Conservation (phyloP, 2,888 invertebrate species). For the Heliconius aoede region DNA sequence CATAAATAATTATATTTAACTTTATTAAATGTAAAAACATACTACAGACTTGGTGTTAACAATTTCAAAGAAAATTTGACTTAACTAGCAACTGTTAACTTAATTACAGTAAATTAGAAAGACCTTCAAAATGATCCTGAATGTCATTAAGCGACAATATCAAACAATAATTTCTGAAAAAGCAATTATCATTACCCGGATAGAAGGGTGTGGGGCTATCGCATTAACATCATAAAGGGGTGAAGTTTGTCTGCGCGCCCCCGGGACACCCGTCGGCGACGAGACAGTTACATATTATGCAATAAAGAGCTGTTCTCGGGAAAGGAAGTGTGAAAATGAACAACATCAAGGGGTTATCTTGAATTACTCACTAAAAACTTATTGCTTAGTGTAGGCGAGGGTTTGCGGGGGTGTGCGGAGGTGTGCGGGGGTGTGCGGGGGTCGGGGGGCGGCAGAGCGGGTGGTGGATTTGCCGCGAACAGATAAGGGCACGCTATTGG, state of each 20-base stretch:
- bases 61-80: background rate
- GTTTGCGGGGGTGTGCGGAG: conserved; percentile 51
- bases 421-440: conserved; percentile 54
- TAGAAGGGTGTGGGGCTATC: conserved; percentile 80
- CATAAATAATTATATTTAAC: background rate
- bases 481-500: conserved; percentile 84
- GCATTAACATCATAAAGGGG: conserved; percentile 83
- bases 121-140: conserved; percentile 53
- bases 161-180: conserved; percentile 83
- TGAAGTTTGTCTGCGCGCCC: conserved; percentile 75
- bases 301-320: conserved; percentile 84
- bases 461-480: conserved; percentile 79
- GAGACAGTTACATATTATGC: conserved; percentile 84
- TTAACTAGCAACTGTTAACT: conserved; percentile 62
- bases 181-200: conserved; percentile 82
- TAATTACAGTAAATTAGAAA: conserved; percentile 59
- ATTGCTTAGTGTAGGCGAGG: conserved; percentile 70
- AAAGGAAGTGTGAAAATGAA: conserved; percentile 84
- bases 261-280: conserved; percentile 77
- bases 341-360: conserved; percentile 84
- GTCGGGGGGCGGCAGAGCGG: conserved; percentile 53
- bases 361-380: conserved; percentile 84
- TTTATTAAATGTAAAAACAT: background rate
- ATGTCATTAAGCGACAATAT: conserved; percentile 78
- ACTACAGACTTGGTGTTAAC: background rate